phyloP scores from a whole-genome alignment of 2,113 vertebrate genomes.

The Hucho hucho region DNA sequence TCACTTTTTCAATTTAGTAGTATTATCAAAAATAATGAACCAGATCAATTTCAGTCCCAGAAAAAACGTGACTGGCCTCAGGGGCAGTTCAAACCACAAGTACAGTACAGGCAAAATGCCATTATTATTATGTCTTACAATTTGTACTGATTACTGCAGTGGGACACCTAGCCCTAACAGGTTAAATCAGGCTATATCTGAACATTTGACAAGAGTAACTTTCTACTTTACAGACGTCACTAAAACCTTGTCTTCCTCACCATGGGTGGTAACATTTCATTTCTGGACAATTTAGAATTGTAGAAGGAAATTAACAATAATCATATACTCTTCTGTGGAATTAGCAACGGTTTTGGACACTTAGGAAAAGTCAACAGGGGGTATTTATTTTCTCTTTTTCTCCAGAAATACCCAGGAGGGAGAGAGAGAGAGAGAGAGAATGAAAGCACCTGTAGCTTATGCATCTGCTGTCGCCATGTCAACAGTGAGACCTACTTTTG shows the following conservation, averaged over 20 bases:
- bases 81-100: neutral
- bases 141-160: neutral
- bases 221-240: neutral
- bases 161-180: too few species aligned
- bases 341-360: neutral
- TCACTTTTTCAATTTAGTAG: neutral
- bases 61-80: neutral
- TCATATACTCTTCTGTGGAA: neutral
- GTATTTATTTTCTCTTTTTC: neutral
- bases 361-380: too few species aligned
- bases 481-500: slow-evolving; percentile 5
- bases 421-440: neutral
- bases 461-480: slow-evolving; percentile 27
- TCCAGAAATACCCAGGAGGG: neutral
- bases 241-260: neutral
- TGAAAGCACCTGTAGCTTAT: neutral
- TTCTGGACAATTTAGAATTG: neutral
- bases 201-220: neutral
- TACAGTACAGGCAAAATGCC: neutral
- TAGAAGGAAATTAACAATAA: neutral
- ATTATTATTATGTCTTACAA: neutral
- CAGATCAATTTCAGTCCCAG: neutral
- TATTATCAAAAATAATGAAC: neutral
- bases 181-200: neutral
- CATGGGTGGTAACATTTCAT: neutral